Evolutionary conservation across 2,113 vertebrate species (phyloP).

Genomic region (Podarcis cretensis): DNA sequence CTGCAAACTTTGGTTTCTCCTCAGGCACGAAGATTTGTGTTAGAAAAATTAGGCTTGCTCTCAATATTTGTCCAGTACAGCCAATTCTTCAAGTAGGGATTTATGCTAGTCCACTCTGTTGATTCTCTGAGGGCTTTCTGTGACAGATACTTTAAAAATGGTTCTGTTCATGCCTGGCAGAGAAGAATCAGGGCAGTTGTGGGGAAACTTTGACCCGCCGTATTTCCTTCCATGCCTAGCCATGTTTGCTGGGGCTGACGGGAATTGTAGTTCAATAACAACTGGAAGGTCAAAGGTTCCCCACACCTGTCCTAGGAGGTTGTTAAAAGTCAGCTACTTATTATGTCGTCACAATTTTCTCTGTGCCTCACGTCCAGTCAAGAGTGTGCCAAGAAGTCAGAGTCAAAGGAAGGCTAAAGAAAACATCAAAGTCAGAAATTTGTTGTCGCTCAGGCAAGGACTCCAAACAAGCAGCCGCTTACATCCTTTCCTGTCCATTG

Average conservation of each 20-base stretch:
- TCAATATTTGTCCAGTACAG: background rate
- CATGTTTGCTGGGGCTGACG: too few relatives aligned
- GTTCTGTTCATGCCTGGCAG: background rate
- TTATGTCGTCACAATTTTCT: background rate
- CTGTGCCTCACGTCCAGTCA: background rate
- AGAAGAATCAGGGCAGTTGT: too few relatives aligned
- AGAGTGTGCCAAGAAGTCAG: background rate
- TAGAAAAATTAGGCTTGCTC: conserved; percentile 13
- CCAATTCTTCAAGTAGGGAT: background rate
- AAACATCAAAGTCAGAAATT: background rate
- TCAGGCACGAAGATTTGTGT: background rate
- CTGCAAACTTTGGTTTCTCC: conserved; percentile 6
- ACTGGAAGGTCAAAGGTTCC: too few relatives aligned
- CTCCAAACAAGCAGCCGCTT: background rate
- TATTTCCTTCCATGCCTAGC: too few relatives aligned
- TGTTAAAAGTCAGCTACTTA: background rate
- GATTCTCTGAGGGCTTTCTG: background rate
- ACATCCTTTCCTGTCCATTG: background rate
- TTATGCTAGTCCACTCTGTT: background rate
- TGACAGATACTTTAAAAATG: background rate
- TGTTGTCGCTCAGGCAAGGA: background rate
- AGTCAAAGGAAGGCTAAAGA: background rate
- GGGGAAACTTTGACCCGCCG: too few relatives aligned
- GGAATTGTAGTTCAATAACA: too few relatives aligned
- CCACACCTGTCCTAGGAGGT: background rate